phyloP scores from a whole-genome alignment of 1,140 invertebrate genomes.

The Pectinophora gossypiella region DNA sequence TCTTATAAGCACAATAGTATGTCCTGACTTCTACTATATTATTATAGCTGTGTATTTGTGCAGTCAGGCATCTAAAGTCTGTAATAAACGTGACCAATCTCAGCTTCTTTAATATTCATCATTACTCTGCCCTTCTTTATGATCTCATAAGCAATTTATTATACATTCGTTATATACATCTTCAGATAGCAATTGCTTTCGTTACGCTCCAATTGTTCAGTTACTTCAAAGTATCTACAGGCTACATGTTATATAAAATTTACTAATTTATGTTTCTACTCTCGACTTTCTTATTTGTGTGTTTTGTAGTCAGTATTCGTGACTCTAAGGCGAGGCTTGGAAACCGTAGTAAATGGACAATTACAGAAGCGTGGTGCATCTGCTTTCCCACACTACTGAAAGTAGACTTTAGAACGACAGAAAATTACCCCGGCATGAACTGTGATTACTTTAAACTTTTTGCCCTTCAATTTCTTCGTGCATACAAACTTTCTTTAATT shows the following conservation, averaged over 20 bases:
- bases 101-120: conserved; percentile 11
- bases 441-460: not conserved
- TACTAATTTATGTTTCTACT: no score
- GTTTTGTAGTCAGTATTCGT: conserved; percentile 15
- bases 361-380: conserved; percentile 15
- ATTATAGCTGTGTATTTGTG: no score
- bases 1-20: no score
- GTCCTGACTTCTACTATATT: no score
- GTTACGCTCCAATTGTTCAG: conserved; percentile 24
- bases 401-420: not conserved
- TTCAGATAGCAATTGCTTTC: conserved; percentile 17
- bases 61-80: no score
- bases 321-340: conserved; percentile 7
- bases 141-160: conserved; percentile 25
- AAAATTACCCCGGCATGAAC: conserved; percentile 5
- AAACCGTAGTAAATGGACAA: conserved; percentile 19
- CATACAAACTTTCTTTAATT: not conserved
- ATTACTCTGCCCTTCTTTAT: conserved; percentile 23
- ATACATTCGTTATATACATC: conserved; percentile 23
- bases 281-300: no score
- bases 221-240: conserved; percentile 16
- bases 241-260: no score
- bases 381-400: conserved; percentile 9
- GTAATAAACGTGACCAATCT: not conserved
- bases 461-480: not conserved